These are phyloP conservation scores for Tinea semifulvella DNA, from an alignment of 2,888 invertebrate species.

Conservation along the genomic window DNA sequence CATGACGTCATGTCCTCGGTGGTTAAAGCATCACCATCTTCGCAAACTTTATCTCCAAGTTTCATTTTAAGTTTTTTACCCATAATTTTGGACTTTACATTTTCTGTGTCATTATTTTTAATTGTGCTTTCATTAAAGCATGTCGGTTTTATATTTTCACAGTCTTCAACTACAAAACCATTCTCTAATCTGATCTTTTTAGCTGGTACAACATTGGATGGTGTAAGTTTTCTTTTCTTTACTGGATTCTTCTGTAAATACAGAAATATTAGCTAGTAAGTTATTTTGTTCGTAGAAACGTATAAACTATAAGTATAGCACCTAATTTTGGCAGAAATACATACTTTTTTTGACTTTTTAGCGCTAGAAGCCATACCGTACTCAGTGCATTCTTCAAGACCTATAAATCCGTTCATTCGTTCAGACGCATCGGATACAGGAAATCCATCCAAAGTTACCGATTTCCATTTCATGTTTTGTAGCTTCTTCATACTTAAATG, in stretches of 20 bases:
- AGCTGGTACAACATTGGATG: not conserved
- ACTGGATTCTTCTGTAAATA: constrained; percentile 25
- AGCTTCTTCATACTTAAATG: constrained; percentile 15
- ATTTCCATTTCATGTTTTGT: constrained; percentile 65
- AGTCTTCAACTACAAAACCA: constrained; percentile 48
- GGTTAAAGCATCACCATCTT: constrained; percentile 26
- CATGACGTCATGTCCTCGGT: constrained; percentile 67
- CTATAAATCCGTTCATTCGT: constrained; percentile 74
- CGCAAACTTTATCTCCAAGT: constrained; percentile 18
- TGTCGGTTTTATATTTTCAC: constrained; percentile 31
- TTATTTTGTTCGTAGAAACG: too few relatives aligned
- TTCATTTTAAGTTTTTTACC: constrained; percentile 20
- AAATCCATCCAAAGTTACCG: constrained; percentile 70
- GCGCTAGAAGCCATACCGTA: constrained; percentile 65
- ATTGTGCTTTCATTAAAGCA: constrained; percentile 24
- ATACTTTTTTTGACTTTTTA: constrained; percentile 45
- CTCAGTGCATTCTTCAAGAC: constrained; percentile 79
- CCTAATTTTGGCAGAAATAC: constrained; percentile 5
- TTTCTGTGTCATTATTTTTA: constrained; percentile 30
- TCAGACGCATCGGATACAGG: constrained; percentile 35
- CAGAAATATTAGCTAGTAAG: too few relatives aligned
- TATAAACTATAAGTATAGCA: too few relatives aligned
- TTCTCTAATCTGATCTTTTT: constrained; percentile 40
- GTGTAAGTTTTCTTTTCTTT: constrained; percentile 28
- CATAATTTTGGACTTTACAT: constrained; percentile 19